A percentile compares a stretch with the other conserved stretches of the same genome.
These are phyloP conservation scores for Cydia strobilella DNA, from an alignment of 1,140 invertebrate genomes.

Conservation along the genomic window DNA sequence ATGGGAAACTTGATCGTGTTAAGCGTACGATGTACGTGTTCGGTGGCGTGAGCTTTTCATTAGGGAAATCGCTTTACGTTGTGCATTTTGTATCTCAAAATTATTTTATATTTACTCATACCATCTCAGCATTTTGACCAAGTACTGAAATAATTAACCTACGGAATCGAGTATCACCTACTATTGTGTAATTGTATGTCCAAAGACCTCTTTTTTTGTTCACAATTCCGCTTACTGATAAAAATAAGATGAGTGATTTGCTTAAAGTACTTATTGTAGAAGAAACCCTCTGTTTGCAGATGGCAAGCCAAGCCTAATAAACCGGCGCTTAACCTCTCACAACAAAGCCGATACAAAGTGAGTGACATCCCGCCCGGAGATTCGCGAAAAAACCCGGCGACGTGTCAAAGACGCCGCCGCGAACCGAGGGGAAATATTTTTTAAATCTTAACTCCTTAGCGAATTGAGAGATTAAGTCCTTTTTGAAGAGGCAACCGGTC, in stretches of 20 bases:
- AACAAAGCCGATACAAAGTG: slow-evolving; percentile 77
- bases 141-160: no score
- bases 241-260: slow-evolving; percentile 11
- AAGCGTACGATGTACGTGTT: slow-evolving; percentile 20
- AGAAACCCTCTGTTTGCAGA: slow-evolving; percentile 67
- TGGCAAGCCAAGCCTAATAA: slow-evolving; percentile 75
- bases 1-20: background rate
- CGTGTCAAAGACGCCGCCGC: slow-evolving; percentile 77
- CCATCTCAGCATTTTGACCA: background rate
- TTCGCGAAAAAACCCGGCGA: slow-evolving; percentile 75
- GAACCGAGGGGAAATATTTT: slow-evolving; percentile 75
- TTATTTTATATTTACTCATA: background rate
- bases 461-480: slow-evolving; percentile 80
- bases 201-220: slow-evolving; percentile 45
- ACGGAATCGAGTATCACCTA: background rate
- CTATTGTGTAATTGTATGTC: background rate
- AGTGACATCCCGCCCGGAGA: slow-evolving; percentile 74
- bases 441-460: slow-evolving; percentile 79
- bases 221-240: slow-evolving; percentile 43
- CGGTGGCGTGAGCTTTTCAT: slow-evolving; percentile 2
- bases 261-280: slow-evolving; percentile 45
- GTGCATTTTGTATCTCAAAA: slow-evolving; percentile 3
- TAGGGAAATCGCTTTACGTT: slow-evolving; percentile 26
- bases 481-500: slow-evolving; percentile 75
- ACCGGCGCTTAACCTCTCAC: slow-evolving; percentile 74